Evolutionary conservation across 2,797 vertebrate genomes (phyloP).

Genomic region (Hippoglossus hippoglossus): DNA sequence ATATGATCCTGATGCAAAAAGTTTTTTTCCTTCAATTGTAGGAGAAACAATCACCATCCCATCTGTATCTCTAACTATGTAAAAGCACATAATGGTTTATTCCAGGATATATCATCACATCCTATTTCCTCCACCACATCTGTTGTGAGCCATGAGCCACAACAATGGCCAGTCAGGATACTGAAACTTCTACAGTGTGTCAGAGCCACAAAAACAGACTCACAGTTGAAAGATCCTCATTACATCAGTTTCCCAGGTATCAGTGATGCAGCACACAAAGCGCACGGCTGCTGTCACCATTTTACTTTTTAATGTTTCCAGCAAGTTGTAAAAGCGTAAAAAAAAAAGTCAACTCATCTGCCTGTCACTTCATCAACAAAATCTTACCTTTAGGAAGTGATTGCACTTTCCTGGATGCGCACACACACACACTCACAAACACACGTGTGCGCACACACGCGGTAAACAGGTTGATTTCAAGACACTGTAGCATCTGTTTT

Average conservation of each 20-base stretch:
- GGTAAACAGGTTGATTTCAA: too few relatives aligned
- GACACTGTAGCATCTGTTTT: too few relatives aligned
- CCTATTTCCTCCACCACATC: constrained; percentile 72
- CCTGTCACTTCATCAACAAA: too few relatives aligned
- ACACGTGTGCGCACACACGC: too few relatives aligned
- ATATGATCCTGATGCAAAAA: constrained; percentile 1
- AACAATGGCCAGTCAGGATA: constrained; percentile 73
- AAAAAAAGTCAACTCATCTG: too few relatives aligned
- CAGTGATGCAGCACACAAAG: neutral
- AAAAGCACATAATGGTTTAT: constrained; percentile 39
- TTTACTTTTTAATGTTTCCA: neutral
- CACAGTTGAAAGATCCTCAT: constrained; percentile 32
- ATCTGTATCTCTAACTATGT: constrained; percentile 11
- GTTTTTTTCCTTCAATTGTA: constrained; percentile 20
- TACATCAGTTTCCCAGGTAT: constrained; percentile 35
- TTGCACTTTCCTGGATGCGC: too few relatives aligned
- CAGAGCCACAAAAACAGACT: constrained; percentile 23
- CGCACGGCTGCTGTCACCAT: neutral
- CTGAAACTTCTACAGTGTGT: constrained; percentile 17
- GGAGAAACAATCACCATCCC: constrained; percentile 23
- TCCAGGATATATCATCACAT: constrained; percentile 58
- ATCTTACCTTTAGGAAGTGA: too few relatives aligned
- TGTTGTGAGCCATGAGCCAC: constrained; percentile 39
- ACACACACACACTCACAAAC: too few relatives aligned
- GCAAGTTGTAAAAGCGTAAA: neutral